Conservation (phyloP, 2,113 vertebrate species). For the Gadus macrocephalus region DNA sequence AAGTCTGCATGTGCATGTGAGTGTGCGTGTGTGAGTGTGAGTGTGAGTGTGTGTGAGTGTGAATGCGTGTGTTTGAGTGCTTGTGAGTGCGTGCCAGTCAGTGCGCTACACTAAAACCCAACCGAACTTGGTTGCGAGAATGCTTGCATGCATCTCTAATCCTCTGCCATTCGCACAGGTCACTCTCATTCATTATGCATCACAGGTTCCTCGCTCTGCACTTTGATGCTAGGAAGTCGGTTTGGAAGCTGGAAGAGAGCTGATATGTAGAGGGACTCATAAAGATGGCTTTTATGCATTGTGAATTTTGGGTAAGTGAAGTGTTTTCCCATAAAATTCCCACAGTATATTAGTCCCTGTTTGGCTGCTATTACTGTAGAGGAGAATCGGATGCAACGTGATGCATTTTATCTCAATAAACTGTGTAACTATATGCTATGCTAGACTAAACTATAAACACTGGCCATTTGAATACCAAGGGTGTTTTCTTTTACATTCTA, state of each 20-base stretch:
- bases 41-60: no score
- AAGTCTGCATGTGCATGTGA: no score
- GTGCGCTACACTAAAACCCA: background rate
- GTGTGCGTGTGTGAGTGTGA: no score
- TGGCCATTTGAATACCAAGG: no score
- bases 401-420: no score
- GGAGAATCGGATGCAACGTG: background rate
- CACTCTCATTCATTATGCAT: slow-evolving; percentile 60
- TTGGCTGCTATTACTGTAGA: slow-evolving; percentile 16
- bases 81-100: no score
- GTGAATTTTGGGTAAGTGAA: slow-evolving; percentile 38
- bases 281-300: slow-evolving; percentile 46
- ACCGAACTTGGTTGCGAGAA: slow-evolving; percentile 36
- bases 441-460: no score
- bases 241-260: slow-evolving; percentile 46
- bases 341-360: slow-evolving; percentile 36
- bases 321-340: slow-evolving; percentile 40
- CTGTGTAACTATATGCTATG: no score
- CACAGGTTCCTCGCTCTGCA: slow-evolving; percentile 37
- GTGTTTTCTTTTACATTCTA: no score
- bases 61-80: no score
- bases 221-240: slow-evolving; percentile 57
- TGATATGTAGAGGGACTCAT: slow-evolving; percentile 37
- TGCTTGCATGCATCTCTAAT: slow-evolving; percentile 43
- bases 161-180: slow-evolving; percentile 39